phyloP scores from a whole-genome alignment of 2,113 vertebrate species.

The Gobiocypris rarus region DNA sequence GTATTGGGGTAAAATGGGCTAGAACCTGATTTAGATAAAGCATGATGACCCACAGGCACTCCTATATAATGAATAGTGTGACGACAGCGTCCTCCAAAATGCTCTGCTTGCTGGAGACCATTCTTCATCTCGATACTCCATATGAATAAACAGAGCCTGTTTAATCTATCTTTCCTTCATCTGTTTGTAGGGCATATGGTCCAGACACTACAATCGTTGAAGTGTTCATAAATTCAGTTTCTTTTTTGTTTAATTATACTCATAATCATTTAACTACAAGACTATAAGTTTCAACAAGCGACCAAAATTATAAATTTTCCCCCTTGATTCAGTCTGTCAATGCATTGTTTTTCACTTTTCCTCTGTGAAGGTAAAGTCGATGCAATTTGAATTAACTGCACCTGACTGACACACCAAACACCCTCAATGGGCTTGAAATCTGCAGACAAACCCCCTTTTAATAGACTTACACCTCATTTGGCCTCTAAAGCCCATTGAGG shows the following conservation, averaged over 20 bases:
- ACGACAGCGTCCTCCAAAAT: conserved; percentile 64
- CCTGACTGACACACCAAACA: conserved; percentile 74
- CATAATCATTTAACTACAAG: conserved; percentile 17
- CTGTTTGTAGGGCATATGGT: conserved; percentile 57
- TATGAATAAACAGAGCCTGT: conserved; percentile 76
- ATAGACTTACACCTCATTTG: conserved; percentile 89
- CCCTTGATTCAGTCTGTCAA: conserved; percentile 46
- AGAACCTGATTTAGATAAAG: conserved; percentile 73
- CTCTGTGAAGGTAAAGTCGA: conserved; percentile 53
- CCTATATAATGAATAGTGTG: conserved; percentile 70
- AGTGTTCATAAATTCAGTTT: conserved; percentile 17
- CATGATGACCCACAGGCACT: conserved; percentile 71
- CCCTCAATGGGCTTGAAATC: conserved; percentile 72
- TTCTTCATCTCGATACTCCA: conserved; percentile 72
- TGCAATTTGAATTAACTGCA: conserved; percentile 75
- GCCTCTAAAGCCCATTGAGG: conserved; percentile 83
- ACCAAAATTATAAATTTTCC: background rate
- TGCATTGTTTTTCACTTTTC: conserved; percentile 57
- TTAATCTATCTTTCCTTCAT: conserved; percentile 71
- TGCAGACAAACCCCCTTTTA: conserved; percentile 77
- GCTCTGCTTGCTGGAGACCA: conserved; percentile 64
- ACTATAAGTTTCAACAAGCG: background rate
- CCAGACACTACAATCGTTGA: conserved; percentile 26
- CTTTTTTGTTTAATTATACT: conserved; percentile 5
- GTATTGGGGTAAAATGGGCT: conserved; percentile 65